These are phyloP conservation scores for Conus canariensis DNA, from an alignment of 2,888 invertebrate genomes.

Conservation along the genomic window DNA sequence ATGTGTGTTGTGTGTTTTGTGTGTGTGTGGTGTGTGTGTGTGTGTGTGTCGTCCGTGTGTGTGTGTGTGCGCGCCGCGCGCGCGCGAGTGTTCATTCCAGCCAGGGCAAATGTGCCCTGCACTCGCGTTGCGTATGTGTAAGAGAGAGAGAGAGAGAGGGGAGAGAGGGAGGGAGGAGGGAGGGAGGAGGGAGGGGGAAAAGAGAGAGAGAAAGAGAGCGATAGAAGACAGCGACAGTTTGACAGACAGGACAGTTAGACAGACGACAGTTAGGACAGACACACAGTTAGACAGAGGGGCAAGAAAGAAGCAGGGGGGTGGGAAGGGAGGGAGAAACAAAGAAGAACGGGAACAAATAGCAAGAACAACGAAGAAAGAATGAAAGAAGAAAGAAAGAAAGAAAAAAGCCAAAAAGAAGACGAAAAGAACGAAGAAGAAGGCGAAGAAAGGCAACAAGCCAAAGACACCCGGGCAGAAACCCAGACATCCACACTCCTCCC, in stretches of 20 bases:
- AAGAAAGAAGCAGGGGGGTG: neutral
- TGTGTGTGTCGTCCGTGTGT: slow-evolving; percentile 1
- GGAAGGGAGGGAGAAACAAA: neutral
- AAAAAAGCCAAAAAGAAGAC: neutral
- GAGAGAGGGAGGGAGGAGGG: neutral
- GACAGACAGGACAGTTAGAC: neutral
- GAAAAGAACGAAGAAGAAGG: no score
- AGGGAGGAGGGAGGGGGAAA: neutral
- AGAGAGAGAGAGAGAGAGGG: neutral
- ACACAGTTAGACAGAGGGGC: neutral
- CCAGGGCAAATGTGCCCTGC: no score
- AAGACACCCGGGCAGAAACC: no score
- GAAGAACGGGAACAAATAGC: neutral
- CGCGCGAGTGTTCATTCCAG: no score
- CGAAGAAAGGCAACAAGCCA: no score
- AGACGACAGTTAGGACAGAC: neutral
- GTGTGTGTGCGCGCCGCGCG: no score
- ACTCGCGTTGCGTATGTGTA: no score
- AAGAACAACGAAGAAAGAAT: neutral
- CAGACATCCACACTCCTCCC: no score
- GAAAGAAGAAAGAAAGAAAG: neutral
- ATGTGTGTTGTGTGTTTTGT: slow-evolving; percentile 1
- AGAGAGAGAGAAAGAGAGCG: neutral
- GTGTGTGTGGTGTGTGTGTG: slow-evolving; percentile 10
- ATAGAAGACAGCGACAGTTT: neutral